These are phyloP conservation scores for Rattus rattus DNA, from an alignment of 2,113 vertebrate genomes.

Conservation along the genomic window DNA sequence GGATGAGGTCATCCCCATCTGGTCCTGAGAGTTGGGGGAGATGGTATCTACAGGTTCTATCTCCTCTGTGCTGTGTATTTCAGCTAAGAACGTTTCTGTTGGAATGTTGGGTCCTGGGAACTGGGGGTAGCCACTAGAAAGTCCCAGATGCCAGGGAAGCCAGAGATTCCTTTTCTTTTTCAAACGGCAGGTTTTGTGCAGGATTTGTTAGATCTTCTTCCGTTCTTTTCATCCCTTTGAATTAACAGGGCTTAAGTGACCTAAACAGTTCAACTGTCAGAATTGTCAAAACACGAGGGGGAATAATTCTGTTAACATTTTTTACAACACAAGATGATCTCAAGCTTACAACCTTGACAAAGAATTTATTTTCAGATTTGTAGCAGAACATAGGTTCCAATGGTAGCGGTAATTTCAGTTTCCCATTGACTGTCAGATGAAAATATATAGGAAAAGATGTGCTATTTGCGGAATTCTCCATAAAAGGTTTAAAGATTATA, in stretches of 20 bases:
- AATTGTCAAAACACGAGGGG: constrained; percentile 60
- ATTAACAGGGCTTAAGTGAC: constrained; percentile 45
- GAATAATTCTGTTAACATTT: constrained; percentile 61
- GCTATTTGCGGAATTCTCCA: constrained; percentile 79
- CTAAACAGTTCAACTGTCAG: constrained; percentile 17
- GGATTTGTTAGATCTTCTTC: background rate
- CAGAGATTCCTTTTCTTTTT: background rate
- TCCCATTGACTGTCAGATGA: constrained; percentile 82
- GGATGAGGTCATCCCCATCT: too few relatives aligned
- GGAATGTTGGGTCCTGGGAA: too few relatives aligned
- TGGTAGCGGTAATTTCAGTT: constrained; percentile 82
- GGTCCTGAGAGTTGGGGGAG: too few relatives aligned
- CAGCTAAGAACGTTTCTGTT: too few relatives aligned
- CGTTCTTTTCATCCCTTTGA: constrained; percentile 20
- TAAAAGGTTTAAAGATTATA: constrained; percentile 84
- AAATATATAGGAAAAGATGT: constrained; percentile 78
- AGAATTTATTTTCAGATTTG: constrained; percentile 74
- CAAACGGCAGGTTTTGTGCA: background rate
- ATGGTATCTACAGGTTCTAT: too few relatives aligned
- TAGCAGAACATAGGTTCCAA: constrained; percentile 60
- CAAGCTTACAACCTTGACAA: constrained; percentile 50
- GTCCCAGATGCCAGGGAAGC: too few relatives aligned
- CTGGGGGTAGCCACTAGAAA: too few relatives aligned
- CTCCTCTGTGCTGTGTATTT: too few relatives aligned
- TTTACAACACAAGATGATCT: constrained; percentile 63